Evolutionary conservation across 1,140 invertebrate genomes (phyloP).

Genomic region (Steinernema khuongi): DNA sequence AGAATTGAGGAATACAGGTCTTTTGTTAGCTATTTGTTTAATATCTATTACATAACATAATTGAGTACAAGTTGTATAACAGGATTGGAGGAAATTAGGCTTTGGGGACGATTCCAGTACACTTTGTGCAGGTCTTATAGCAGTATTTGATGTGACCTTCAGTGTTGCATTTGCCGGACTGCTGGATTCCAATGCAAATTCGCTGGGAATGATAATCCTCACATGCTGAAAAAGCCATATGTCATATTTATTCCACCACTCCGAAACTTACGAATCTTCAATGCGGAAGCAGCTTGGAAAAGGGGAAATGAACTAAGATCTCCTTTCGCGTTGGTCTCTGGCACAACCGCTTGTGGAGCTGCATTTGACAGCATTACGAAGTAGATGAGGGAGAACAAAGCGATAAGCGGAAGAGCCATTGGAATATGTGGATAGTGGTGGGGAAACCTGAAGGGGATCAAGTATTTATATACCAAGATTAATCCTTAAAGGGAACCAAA

Average conservation of each 20-base stretch:
- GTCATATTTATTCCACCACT: background rate
- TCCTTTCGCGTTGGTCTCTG: background rate
- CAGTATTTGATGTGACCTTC: slow-evolving; percentile 5
- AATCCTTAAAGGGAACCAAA: too few species aligned
- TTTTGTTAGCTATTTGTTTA: too few species aligned
- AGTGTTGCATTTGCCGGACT: background rate
- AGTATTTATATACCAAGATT: background rate
- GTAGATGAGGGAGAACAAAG: background rate
- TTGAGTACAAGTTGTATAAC: too few species aligned
- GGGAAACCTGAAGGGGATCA: background rate
- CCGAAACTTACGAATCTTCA: background rate
- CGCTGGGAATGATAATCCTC: background rate
- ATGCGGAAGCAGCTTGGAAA: background rate
- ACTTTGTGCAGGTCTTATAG: slow-evolving; percentile 5
- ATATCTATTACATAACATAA: too few species aligned
- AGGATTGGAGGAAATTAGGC: too few species aligned
- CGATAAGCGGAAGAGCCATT: background rate
- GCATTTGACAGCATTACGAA: background rate
- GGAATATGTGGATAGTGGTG: background rate
- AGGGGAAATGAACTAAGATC: background rate
- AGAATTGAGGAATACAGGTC: too few species aligned
- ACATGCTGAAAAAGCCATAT: background rate
- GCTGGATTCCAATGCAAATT: background rate
- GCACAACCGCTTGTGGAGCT: background rate
- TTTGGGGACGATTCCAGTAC: background rate